phyloP scores from a whole-genome alignment of 2,113 vertebrate species.

The Salvator merianae region DNA sequence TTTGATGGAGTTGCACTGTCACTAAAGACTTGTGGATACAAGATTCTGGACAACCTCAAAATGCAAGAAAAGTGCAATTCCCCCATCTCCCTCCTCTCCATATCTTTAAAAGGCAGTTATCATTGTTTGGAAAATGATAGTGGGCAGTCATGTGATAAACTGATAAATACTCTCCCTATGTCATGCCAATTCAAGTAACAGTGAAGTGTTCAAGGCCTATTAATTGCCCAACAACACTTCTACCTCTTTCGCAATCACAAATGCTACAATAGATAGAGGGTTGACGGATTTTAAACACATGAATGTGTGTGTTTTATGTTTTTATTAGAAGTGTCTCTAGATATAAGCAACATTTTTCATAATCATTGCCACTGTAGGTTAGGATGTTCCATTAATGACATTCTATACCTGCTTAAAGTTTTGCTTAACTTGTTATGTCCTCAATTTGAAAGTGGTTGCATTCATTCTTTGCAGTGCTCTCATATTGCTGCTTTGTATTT shows the following conservation, averaged over 20 bases:
- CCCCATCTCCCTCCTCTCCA: no score
- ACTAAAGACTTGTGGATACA: no score
- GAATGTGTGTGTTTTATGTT: neutral
- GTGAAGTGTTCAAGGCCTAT: no score
- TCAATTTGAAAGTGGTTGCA: neutral
- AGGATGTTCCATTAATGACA: neutral
- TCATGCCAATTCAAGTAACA: no score
- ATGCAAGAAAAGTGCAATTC: neutral
- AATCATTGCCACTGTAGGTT: neutral
- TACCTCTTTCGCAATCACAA: no score
- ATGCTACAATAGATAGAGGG: no score
- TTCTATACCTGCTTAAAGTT: neutral
- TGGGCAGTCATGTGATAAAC: no score
- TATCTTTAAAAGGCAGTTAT: neutral
- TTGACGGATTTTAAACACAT: no score
- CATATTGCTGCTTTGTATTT: slow-evolving; percentile 22
- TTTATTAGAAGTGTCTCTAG: neutral
- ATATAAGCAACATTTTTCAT: neutral
- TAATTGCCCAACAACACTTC: no score
- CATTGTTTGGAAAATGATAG: no score
- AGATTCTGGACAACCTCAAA: neutral
- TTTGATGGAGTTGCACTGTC: no score
- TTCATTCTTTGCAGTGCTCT: neutral
- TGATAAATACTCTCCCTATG: no score
- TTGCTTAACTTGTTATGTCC: neutral